Evolutionary conservation across 1,140 invertebrate species (phyloP).

Genomic region (Drosophila azteca): DNA sequence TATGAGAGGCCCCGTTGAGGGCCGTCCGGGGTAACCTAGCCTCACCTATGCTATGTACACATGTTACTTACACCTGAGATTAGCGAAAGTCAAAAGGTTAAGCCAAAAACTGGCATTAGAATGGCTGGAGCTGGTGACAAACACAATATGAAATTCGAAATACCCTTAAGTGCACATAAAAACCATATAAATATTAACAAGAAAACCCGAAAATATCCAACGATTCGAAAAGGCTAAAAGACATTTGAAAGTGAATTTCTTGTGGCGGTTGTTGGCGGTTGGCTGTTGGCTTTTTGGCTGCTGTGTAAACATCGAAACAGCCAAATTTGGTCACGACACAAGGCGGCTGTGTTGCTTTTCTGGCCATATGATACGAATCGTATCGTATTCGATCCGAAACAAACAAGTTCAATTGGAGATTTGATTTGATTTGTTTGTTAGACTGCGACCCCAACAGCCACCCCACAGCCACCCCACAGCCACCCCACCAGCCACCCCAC

Average conservation of each 20-base stretch:
- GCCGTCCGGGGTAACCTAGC: no score
- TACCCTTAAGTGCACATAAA: not conserved
- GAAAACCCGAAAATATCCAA: slow-evolving; percentile 26
- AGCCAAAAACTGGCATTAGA: no score
- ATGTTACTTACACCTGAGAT: no score
- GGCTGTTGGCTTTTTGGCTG: slow-evolving; percentile 14
- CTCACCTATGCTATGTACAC: no score
- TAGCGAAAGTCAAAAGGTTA: no score
- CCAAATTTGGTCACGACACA: slow-evolving; percentile 70
- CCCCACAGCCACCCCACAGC: no score
- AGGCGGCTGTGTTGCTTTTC: slow-evolving; percentile 23
- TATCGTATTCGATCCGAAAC: slow-evolving; percentile 9
- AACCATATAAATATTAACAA: slow-evolving; percentile 24
- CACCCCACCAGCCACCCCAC: no score
- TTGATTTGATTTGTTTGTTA: slow-evolving; percentile 40
- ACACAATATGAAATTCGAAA: not conserved
- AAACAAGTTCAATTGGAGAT: slow-evolving; percentile 71
- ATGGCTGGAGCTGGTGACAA: not conserved
- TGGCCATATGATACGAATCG: slow-evolving; percentile 13
- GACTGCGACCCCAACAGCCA: slow-evolving; percentile 19
- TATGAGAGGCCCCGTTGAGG: no score
- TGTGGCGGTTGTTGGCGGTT: slow-evolving; percentile 16
- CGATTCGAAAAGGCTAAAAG: slow-evolving; percentile 30
- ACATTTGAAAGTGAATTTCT: slow-evolving; percentile 71
- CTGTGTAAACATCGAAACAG: slow-evolving; percentile 35